Conservation (phyloP, 2,888 invertebrate species). For the Notodonta ziczac region DNA sequence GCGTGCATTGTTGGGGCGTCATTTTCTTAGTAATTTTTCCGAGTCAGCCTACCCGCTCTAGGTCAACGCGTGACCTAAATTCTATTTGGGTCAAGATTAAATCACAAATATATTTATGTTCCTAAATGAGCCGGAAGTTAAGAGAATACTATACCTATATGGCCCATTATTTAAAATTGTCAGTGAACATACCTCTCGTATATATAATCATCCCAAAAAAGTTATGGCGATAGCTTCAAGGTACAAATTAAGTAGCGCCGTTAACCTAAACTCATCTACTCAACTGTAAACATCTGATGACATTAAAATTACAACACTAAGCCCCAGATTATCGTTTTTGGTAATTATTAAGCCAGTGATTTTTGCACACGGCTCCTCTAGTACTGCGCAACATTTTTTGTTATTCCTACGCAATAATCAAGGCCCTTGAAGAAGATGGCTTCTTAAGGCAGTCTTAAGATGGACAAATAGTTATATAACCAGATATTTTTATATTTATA, state of each 20-base stretch:
- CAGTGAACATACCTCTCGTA: too few relatives aligned
- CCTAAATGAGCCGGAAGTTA: neutral
- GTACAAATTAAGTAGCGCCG: neutral
- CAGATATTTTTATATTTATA: too few relatives aligned
- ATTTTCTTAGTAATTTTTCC: constrained; percentile 1
- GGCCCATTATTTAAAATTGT: neutral
- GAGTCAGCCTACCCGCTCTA: neutral
- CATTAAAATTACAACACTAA: neutral
- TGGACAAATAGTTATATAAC: neutral
- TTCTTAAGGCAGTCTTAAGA: neutral
- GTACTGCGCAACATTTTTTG: constrained; percentile 3
- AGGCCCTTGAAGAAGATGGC: constrained; percentile 1
- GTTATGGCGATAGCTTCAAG: neutral
- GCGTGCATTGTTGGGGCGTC: neutral
- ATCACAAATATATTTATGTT: neutral
- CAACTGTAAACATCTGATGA: neutral
- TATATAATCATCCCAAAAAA: too few relatives aligned
- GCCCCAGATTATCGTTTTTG: constrained; percentile 21
- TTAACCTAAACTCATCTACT: neutral
- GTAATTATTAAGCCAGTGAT: constrained; percentile 26
- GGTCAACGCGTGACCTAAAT: neutral
- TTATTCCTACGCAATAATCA: constrained; percentile 3
- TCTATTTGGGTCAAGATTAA: neutral
- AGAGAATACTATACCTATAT: neutral
- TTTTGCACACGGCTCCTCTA: constrained; percentile 12